Conservation (phyloP, 2,888 invertebrate genomes). For the Cinara cedri region DNA sequence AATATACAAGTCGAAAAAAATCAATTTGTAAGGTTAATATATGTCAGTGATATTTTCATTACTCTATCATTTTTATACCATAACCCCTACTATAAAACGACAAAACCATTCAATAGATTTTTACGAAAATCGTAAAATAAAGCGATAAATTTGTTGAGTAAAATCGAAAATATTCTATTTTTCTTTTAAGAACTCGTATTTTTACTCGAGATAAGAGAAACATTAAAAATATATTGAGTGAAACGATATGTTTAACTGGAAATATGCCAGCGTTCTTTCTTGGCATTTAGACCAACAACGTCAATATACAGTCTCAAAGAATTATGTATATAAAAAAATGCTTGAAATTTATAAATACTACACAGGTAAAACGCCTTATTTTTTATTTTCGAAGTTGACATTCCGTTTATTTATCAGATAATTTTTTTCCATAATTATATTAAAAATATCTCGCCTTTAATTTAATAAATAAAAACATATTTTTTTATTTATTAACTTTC, state of each 20-base stretch:
- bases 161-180: conserved; percentile 31
- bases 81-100: not conserved
- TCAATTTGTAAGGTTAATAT: conserved; percentile 3
- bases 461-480: not conserved
- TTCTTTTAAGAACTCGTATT: conserved; percentile 24
- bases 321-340: conserved; percentile 43
- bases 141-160: conserved; percentile 36
- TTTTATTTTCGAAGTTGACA: not conserved
- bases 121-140: not conserved
- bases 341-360: conserved; percentile 37
- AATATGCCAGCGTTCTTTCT: conserved; percentile 49
- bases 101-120: conserved; percentile 16
- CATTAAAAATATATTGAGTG: conserved; percentile 56
- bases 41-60: not conserved
- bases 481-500: not conserved
- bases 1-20: not conserved
- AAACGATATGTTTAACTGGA: conserved; percentile 54
- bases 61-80: not conserved
- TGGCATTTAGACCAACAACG: conserved; percentile 26
- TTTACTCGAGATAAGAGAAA: conserved; percentile 49
- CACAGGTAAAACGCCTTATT: not conserved
- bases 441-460: not conserved
- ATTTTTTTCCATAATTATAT: not conserved
- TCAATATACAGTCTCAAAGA: conserved; percentile 37
- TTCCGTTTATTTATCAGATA: not conserved